Base-by-base conservation (phyloP, 2,113 vertebrate species). In the Labeo catla region DNA sequence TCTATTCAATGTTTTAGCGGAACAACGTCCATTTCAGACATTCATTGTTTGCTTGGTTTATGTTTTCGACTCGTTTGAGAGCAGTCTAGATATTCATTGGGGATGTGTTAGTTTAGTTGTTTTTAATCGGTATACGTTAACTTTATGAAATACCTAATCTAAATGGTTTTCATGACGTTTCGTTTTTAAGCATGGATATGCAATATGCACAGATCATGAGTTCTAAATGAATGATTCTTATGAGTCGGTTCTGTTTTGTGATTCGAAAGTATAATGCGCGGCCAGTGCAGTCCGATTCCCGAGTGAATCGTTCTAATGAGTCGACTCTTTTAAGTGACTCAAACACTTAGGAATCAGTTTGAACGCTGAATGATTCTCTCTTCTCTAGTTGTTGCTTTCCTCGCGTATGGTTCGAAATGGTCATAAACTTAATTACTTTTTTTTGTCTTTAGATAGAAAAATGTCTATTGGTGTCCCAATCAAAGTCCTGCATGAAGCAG, bases 391-490 rank as follows among this genome's bases (percentile, higher is more conserved):
- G 11, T 72, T 72, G 4, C 6, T 36, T 39, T 4, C 2, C 2
- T 34, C 23, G 15, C 15, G 0, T 15, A 6, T 4, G 63, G 15
- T 6, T 66, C 12, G 2, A 66, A 7, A 34, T 28, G 28, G 28
- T 28, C 28, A 2, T 66, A 15, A 63, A 66, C 13, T 43, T 76
- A 8, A 15, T 21, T 57, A 45, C 4, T 9, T 15, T 9, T 8
- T 10, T 83, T 11, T n/a, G 0, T 15, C 65, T 47, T 6, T 63
- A 49, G 66, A 39, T 59, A 39, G 34, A 49, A 93, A 90, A 45
- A 99, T 99, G 98, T 99, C 98, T 0, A 99, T 99, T 4, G 98
- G 98, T 0, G 97, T 99, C 47, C 98, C 98, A 0, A 99, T 99
- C 87, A 99, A 99, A 89, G 98, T 99, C n/a, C 96, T 99, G 63